Conservation (phyloP, 2,113 vertebrate genomes). For the Setophaga coronata region DNA sequence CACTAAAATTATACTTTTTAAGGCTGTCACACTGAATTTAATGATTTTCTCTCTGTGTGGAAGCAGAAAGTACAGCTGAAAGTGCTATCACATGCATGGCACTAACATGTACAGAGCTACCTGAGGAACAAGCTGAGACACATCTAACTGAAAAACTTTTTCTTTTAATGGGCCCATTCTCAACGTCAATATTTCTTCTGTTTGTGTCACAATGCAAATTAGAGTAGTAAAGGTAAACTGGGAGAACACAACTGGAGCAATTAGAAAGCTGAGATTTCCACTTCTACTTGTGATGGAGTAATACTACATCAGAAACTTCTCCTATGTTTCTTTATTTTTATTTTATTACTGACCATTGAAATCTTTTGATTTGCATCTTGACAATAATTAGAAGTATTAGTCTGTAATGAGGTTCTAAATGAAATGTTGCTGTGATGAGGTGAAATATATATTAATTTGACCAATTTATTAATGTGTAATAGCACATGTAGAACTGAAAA, state of each 20-base stretch:
- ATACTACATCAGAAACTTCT: background rate
- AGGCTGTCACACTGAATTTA: background rate
- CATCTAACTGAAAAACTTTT: background rate
- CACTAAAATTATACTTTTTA: background rate
- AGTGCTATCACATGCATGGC: accelerated
- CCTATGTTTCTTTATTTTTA: background rate
- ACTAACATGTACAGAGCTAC: background rate
- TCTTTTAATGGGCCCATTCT: background rate
- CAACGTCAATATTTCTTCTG: background rate
- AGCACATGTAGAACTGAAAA: background rate
- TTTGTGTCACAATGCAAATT: background rate
- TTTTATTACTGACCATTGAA: background rate
- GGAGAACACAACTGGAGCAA: background rate
- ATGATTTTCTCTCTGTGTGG: background rate
- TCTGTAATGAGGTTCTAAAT: background rate
- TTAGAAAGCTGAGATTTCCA: background rate
- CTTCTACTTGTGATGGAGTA: background rate
- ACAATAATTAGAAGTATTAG: background rate
- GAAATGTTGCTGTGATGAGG: background rate
- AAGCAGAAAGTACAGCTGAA: background rate
- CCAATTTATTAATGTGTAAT: background rate
- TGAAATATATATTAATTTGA: background rate
- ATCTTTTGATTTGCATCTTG: background rate
- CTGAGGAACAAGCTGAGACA: background rate
- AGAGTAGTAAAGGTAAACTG: background rate